Evolutionary conservation across 2,113 vertebrate genomes (phyloP).

Genomic region (Thalassarche chlororhynchos): DNA sequence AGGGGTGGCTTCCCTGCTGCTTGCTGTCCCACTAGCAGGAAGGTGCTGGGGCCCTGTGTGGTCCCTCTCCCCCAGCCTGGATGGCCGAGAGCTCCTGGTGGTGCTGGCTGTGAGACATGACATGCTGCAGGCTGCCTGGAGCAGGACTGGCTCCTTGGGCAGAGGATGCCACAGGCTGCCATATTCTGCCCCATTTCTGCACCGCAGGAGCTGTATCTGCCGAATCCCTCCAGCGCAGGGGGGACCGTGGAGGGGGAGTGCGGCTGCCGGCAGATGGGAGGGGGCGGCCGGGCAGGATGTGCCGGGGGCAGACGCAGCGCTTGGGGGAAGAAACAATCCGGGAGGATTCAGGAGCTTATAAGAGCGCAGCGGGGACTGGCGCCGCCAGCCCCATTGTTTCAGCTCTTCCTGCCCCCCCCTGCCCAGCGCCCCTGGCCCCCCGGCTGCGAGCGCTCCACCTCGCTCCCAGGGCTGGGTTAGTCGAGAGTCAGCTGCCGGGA

Average conservation of each 20-base stretch:
- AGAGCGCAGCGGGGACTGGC: neutral
- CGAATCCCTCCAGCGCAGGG: fast-evolving
- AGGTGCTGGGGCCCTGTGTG: fast-evolving
- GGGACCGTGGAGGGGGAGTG: no score
- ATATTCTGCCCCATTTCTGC: neutral
- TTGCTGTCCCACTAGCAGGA: neutral
- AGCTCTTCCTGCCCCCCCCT: neutral
- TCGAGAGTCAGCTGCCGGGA: fast-evolving
- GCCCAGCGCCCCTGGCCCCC: neutral
- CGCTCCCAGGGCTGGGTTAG: neutral
- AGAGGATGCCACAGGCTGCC: fast-evolving
- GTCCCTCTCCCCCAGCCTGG: neutral
- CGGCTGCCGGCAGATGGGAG: no score
- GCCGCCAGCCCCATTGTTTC: neutral
- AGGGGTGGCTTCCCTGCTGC: no score
- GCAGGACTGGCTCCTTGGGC: neutral
- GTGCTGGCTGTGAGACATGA: neutral
- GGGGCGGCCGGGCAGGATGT: fast-evolving
- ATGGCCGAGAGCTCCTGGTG: no score
- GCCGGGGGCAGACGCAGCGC: fast-evolving
- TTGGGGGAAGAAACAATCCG: neutral
- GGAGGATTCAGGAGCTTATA: neutral
- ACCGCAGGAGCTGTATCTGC: fast-evolving
- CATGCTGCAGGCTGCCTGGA: neutral
- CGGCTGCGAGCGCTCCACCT: fast-evolving